A percentile compares a stretch with the other conserved stretches of the same genome.
Evolutionary conservation across 2,888 invertebrate species (phyloP).

Genomic region (Beris chalybata): DNA sequence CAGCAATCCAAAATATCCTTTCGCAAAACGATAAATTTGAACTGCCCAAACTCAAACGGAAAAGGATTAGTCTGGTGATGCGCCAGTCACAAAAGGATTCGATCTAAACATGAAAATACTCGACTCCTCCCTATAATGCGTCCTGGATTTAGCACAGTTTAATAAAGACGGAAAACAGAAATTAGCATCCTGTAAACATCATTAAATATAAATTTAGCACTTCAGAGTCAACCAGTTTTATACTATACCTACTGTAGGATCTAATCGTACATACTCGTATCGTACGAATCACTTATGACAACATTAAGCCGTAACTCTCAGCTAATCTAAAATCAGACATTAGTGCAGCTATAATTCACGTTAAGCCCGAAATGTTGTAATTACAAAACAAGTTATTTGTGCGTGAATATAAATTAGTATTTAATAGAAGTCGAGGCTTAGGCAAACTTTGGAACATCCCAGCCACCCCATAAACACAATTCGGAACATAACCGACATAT

Average conservation of each 20-base stretch:
- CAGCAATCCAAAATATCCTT: constrained; percentile 14
- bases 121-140: too few relatives aligned
- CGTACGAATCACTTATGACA: constrained; percentile 29
- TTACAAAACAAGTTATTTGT: constrained; percentile 37
- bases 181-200: constrained; percentile 32
- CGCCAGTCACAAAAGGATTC: too few relatives aligned
- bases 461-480: neutral
- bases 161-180: constrained; percentile 33
- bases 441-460: constrained; percentile 24
- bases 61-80: too few relatives aligned
- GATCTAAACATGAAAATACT: too few relatives aligned
- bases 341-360: constrained; percentile 33
- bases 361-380: constrained; percentile 33
- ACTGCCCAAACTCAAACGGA: neutral
- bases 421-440: constrained; percentile 35
- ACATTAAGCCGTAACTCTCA: constrained; percentile 29
- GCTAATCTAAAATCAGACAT: constrained; percentile 34
- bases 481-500: too few relatives aligned
- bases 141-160: constrained; percentile 10
- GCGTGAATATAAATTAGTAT: constrained; percentile 39
- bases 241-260: neutral
- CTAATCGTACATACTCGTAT: neutral
- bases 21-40: constrained; percentile 23
- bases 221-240: constrained; percentile 26
- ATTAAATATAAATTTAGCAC: constrained; percentile 35